A percentile compares a stretch with the other conserved stretches of the same genome.
Conservation (phyloP, 2,797 vertebrate species). For the Schizopygopsis pylzovi region DNA sequence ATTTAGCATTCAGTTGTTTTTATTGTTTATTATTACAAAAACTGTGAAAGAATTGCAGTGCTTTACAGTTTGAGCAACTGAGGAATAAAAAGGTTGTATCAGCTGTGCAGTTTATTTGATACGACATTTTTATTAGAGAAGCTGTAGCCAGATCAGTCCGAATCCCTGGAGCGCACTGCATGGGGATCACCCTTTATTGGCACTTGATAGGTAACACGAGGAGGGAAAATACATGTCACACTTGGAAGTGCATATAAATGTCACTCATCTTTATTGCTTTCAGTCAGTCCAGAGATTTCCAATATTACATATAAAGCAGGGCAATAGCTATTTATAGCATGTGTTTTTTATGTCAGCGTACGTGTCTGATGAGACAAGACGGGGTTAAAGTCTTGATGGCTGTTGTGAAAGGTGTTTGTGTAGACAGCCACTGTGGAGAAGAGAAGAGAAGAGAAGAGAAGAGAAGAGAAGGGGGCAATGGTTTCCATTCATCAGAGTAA, state of each 20-base stretch:
- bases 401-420: constrained; percentile 41
- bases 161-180: not conserved
- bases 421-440: not conserved
- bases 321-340: constrained; percentile 28
- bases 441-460: constrained; percentile 15
- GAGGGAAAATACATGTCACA: constrained; percentile 13
- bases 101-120: constrained; percentile 7
- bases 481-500: constrained; percentile 73
- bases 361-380: constrained; percentile 21
- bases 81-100: not conserved
- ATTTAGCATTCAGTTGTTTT: not conserved
- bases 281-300: not conserved
- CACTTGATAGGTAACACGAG: constrained; percentile 12
- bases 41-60: not conserved
- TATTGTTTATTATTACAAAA: not conserved
- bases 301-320: constrained; percentile 13
- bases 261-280: constrained; percentile 35
- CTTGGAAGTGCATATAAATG: constrained; percentile 31
- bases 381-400: constrained; percentile 33
- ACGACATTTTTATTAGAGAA: constrained; percentile 3
- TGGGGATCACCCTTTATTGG: constrained; percentile 20
- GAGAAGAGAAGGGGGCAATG: constrained; percentile 3
- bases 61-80: not conserved
- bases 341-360: constrained; percentile 13
- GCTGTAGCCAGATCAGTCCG: constrained; percentile 6